Percentiles rank a stretch among this genome's conserved stretches.
Evolutionary conservation across 2,797 vertebrate species (phyloP).

Genomic region (Oryzias dopingdopingensis): DNA sequence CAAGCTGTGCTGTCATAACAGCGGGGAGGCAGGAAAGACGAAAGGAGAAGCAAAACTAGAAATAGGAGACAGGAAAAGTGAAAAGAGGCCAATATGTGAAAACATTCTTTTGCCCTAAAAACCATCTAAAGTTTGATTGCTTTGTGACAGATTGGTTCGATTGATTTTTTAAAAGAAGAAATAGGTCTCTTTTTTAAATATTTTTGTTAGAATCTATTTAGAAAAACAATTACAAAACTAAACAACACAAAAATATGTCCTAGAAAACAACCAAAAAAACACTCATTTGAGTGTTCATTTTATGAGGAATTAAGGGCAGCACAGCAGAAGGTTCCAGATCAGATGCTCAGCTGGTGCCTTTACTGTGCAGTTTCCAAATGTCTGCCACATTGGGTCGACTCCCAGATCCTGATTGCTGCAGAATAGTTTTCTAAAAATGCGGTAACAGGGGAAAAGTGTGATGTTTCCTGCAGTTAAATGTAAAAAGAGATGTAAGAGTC

Average conservation of each 20-base stretch:
- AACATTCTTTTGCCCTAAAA: not conserved
- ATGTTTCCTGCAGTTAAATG: constrained; percentile 14
- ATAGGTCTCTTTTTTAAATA: not conserved
- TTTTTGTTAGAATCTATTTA: too few relatives aligned
- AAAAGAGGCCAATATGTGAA: constrained; percentile 13
- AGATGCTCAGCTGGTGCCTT: too few relatives aligned
- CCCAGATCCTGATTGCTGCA: constrained; percentile 12
- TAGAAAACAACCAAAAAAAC: too few relatives aligned
- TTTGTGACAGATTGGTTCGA: not conserved
- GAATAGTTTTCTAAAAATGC: constrained; percentile 10
- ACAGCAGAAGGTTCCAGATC: too few relatives aligned
- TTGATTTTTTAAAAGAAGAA: not conserved
- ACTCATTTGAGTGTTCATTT: too few relatives aligned
- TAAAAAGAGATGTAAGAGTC: constrained; percentile 15
- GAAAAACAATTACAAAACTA: too few relatives aligned
- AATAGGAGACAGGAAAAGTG: constrained; percentile 14
- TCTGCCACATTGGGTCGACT: too few relatives aligned
- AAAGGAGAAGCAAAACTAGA: constrained; percentile 16
- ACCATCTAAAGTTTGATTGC: constrained; percentile 2
- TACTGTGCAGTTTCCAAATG: too few relatives aligned
- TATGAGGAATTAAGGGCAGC: too few relatives aligned
- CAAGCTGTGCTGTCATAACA: constrained; percentile 53
- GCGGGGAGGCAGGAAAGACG: constrained; percentile 35
- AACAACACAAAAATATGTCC: too few relatives aligned
- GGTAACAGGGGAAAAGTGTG: constrained; percentile 12